These are phyloP conservation scores for Propsilocerus akamusi DNA, from an alignment of 1,140 invertebrate species.

Conservation along the genomic window DNA sequence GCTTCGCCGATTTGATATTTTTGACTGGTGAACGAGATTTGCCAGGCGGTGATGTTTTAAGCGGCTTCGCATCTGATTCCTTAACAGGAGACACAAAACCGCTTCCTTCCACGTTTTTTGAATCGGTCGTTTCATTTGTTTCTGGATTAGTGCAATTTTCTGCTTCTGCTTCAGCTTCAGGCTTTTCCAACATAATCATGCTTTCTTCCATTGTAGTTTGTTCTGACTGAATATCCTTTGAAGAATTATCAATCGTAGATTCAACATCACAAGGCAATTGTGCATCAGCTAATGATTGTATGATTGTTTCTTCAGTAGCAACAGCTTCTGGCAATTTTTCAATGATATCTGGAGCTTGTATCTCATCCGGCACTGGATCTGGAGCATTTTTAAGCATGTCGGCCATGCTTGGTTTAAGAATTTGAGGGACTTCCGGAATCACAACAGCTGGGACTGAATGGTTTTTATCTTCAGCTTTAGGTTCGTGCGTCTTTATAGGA, in stretches of 20 bases:
- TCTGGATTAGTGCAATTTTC: no score
- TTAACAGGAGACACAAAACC: constrained; percentile 1
- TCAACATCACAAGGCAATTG: no score
- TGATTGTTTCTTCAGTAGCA: no score
- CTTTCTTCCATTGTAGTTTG: no score
- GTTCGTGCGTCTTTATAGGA: no score
- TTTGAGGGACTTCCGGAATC: neutral
- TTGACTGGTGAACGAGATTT: no score
- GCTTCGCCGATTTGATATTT: neutral
- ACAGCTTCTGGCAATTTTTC: no score
- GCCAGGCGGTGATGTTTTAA: no score
- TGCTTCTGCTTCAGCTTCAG: neutral
- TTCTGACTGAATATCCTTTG: no score
- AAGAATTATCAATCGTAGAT: no score
- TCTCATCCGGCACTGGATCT: neutral
- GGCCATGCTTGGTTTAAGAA: neutral
- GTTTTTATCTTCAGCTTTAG: neutral
- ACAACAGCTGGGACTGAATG: neutral
- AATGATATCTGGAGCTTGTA: no score
- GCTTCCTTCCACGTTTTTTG: neutral
- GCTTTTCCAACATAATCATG: neutral
- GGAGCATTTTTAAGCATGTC: neutral
- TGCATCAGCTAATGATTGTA: no score
- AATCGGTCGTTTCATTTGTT: neutral
- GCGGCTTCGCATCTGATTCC: neutral